These are phyloP conservation scores for Geotrypetes seraphini DNA, from an alignment of 2,797 vertebrate species.

Conservation along the genomic window DNA sequence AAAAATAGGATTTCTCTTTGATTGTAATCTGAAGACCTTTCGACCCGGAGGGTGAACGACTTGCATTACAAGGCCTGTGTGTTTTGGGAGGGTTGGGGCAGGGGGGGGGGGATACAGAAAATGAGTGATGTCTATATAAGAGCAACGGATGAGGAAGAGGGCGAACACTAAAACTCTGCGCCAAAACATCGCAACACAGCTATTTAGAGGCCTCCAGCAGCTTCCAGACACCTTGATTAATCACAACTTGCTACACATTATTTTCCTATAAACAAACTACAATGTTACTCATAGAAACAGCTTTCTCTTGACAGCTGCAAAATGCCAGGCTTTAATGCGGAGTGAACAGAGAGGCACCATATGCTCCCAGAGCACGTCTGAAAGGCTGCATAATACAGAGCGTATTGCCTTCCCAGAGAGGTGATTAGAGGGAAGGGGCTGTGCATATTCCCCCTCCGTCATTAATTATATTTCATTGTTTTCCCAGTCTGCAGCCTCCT, in stretches of 20 bases:
- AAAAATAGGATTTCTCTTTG: no score
- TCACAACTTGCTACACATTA: slow-evolving; percentile 53
- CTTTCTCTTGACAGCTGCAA: slow-evolving; percentile 62
- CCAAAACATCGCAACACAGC: slow-evolving; percentile 25
- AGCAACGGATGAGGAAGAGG: no score
- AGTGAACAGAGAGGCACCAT: slow-evolving; percentile 45
- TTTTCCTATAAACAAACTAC: slow-evolving; percentile 63
- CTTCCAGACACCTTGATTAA: slow-evolving; percentile 60
- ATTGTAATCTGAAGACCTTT: no score
- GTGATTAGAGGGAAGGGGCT: slow-evolving; percentile 28
- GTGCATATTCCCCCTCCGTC: slow-evolving; percentile 9
- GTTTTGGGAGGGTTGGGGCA: neutral
- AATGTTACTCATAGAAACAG: slow-evolving; percentile 55
- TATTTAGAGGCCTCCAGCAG: slow-evolving; percentile 29
- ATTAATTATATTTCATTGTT: slow-evolving; percentile 10
- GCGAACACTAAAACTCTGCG: slow-evolving; percentile 36
- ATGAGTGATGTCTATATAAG: neutral
- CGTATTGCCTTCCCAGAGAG: slow-evolving; percentile 38
- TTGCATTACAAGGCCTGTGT: no score
- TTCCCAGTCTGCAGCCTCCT: slow-evolving; percentile 7
- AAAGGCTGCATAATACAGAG: slow-evolving; percentile 41
- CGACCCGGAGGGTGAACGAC: no score
- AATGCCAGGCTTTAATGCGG: slow-evolving; percentile 61
- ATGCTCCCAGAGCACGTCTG: slow-evolving; percentile 49
- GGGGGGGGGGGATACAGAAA: neutral